phyloP scores from a whole-genome alignment of 92 coral and sea anemone genomes.

The Zoanthus solanderi region DNA sequence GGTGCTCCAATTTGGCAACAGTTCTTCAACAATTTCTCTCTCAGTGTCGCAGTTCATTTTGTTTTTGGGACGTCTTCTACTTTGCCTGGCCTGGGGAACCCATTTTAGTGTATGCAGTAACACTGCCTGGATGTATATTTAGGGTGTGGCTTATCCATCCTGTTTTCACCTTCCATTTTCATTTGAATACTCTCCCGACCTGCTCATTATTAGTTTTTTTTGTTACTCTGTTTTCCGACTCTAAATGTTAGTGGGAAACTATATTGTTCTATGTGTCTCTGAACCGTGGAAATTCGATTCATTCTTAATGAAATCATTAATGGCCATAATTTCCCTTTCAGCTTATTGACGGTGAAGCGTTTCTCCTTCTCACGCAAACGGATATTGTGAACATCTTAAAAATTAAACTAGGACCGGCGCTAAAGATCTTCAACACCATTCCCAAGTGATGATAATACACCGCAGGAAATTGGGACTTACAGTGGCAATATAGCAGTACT shows the following conservation, averaged over 20 bases:
- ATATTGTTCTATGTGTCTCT: background rate
- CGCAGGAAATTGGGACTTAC: background rate
- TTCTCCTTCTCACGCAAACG: slow-evolving; percentile 90
- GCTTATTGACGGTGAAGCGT: slow-evolving; percentile 98
- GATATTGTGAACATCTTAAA: slow-evolving; percentile 92
- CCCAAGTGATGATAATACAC: slow-evolving; percentile 54
- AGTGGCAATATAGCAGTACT: background rate
- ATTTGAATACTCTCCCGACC: background rate
- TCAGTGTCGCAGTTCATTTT: background rate
- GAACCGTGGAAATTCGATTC: too few species aligned
- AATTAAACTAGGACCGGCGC: slow-evolving; percentile 95
- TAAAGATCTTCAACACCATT: slow-evolving; percentile 90
- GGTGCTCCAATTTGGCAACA: background rate
- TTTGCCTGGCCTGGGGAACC: background rate
- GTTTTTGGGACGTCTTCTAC: background rate
- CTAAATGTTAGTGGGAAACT: too few species aligned
- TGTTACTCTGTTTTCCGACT: too few species aligned
- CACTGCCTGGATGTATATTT: background rate
- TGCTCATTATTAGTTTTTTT: background rate
- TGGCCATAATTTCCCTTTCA: slow-evolving; percentile 35
- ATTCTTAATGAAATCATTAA: background rate
- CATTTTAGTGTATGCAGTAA: background rate
- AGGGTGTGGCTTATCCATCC: background rate
- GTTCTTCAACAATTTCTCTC: background rate
- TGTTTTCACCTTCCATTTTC: background rate